Conservation (phyloP, 2,113 vertebrate species). For the Hippocampus guttulatus region DNA sequence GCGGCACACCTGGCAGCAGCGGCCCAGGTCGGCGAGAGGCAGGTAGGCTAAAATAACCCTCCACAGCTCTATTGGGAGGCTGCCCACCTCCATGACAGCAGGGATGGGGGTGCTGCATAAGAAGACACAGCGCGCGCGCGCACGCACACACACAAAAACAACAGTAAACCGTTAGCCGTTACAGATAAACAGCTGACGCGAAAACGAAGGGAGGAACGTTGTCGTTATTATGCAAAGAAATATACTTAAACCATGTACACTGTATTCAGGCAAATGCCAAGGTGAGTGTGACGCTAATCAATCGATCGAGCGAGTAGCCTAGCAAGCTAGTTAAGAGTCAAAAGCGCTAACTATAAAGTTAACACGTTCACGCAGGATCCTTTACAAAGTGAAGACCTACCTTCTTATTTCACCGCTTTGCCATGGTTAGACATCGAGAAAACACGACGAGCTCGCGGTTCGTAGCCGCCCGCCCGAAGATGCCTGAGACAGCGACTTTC, state of each 20-base stretch:
- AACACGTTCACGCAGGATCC: background rate
- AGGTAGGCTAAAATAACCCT: slow-evolving; percentile 82
- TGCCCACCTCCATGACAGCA: slow-evolving; percentile 74
- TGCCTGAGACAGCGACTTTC: background rate
- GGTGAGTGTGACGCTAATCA: background rate
- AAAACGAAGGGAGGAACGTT: background rate
- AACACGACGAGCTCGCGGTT: background rate
- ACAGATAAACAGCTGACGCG: background rate
- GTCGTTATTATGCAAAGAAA: background rate
- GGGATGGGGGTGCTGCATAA: slow-evolving; percentile 37
- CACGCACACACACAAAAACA: background rate
- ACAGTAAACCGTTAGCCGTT: slow-evolving; percentile 16
- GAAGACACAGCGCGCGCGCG: slow-evolving; percentile 16
- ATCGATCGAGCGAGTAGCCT: background rate
- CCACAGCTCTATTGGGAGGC: slow-evolving; percentile 81
- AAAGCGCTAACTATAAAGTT: background rate
- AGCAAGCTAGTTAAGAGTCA: slow-evolving; percentile 2
- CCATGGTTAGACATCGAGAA: background rate
- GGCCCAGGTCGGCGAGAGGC: slow-evolving; percentile 80
- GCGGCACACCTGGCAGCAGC: slow-evolving; percentile 83
- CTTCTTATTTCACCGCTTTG: background rate
- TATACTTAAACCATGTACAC: background rate
- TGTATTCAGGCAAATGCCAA: background rate
- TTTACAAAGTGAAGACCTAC: background rate
- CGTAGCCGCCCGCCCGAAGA: background rate